Base-by-base conservation (phyloP, 1,140 invertebrate genomes). In the Cyrtorhinus lividipennis region DNA sequence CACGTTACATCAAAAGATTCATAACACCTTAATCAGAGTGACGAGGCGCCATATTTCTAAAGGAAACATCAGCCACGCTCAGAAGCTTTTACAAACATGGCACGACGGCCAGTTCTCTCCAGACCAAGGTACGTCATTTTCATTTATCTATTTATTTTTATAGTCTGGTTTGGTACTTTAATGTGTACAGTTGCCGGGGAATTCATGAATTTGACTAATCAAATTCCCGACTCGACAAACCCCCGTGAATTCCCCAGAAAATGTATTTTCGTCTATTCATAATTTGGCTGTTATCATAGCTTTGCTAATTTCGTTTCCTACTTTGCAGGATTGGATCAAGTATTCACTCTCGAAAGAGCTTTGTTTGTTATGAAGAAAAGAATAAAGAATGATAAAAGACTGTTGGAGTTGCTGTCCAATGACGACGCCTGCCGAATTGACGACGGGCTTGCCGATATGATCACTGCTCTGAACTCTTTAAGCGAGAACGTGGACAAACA, bases 1-100 rank as follows among this genome's bases (percentile, higher is more conserved):
- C 62, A 78, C 82, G 63, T 72, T 79, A 20, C 71, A 75, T 20
- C 24, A 61, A 18, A 27, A 61, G 27, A 30, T 18, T 1, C 24
- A 61, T 18, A 38, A 18, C 8, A 20, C 44, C 2, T 24, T 61
- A 2, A 44, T 26, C 15, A 20, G 59, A 24, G 59, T 5, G 26
- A 30, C 18, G 26, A 61, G 26, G 44, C 20, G 5, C 8, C 44
- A 2, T 13, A 30, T 1, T 27, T 26, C 38, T 1, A n/a, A 61
- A 24, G 20, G 18, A 5, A 27, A 44, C 8, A 27, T 20, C 25
- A 20, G 13, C 26, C 25, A 61, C 10, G 59, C 59, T 44, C 26
- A 24, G 8, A 3, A 27, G 20, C 26, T 61, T 0, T 24, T 26
- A 8, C 18, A 61, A 13, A 24, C 44, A n/a, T 61, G 59, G 59